These are phyloP conservation scores for Lanistes nyassanus DNA, from an alignment of 1,140 invertebrate species.

Conservation along the genomic window DNA sequence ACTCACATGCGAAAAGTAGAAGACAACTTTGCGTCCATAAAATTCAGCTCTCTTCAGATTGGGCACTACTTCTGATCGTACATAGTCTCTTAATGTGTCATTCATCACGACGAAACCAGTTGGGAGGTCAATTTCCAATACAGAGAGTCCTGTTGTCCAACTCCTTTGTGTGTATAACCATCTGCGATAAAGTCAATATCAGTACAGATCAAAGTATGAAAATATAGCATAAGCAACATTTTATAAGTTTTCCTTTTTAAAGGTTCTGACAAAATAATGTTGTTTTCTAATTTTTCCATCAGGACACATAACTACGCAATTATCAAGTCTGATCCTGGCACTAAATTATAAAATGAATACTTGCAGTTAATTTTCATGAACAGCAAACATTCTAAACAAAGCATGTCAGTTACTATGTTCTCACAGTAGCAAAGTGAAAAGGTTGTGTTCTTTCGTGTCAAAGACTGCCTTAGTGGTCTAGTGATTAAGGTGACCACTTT, in stretches of 20 bases:
- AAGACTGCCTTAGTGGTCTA: too few relatives aligned
- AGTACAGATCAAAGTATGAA: background rate
- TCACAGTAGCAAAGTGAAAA: too few relatives aligned
- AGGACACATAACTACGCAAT: too few relatives aligned
- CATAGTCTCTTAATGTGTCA: constrained; percentile 86
- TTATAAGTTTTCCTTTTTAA: background rate
- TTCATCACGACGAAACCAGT: constrained; percentile 95
- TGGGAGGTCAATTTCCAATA: constrained; percentile 90
- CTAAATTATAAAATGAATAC: background rate
- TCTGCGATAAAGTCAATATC: constrained; percentile 27
- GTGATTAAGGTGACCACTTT: too few relatives aligned
- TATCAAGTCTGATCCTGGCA: too few relatives aligned
- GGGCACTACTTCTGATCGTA: constrained; percentile 76
- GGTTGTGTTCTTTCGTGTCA: too few relatives aligned
- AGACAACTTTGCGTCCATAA: constrained; percentile 82
- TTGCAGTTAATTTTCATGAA: too few relatives aligned
- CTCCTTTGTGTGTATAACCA: constrained; percentile 53
- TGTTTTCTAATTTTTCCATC: too few relatives aligned
- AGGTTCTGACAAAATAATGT: background rate
- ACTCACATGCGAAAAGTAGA: constrained; percentile 94
- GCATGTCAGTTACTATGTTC: too few relatives aligned
- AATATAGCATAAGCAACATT: background rate
- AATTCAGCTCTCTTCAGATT: constrained; percentile 88
- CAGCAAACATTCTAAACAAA: too few relatives aligned
- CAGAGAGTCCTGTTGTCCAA: constrained; percentile 80